Evolutionary conservation across 2,888 invertebrate species (phyloP).

Genomic region (Dasysyrphus tricinctus): DNA sequence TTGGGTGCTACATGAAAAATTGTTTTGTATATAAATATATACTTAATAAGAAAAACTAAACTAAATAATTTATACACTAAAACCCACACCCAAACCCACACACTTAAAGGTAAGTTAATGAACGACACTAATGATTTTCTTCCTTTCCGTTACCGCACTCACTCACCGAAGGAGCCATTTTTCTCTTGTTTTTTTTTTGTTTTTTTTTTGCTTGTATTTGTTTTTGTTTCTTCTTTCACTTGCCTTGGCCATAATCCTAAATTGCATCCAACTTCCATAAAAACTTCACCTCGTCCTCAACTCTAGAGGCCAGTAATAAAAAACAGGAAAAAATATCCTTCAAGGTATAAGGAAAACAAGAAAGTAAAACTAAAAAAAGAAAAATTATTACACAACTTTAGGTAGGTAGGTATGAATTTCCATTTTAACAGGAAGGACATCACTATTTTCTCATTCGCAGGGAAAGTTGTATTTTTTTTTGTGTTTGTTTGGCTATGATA

Average conservation of each 20-base stretch:
- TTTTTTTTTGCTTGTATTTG: neutral
- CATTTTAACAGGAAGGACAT: constrained; percentile 29
- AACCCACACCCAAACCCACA: neutral
- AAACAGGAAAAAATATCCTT: constrained; percentile 4
- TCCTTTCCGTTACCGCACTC: neutral
- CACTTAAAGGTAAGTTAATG: constrained; percentile 55
- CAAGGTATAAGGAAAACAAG: constrained; percentile 1
- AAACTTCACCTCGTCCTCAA: neutral
- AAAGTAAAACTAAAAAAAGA: constrained; percentile 31
- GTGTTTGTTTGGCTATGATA: constrained; percentile 6
- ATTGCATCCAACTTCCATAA: constrained; percentile 33
- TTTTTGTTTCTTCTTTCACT: constrained; percentile 17
- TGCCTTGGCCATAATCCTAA: neutral
- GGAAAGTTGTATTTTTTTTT: constrained; percentile 10
- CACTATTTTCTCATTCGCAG: neutral
- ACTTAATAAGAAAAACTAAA: neutral
- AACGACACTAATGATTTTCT: constrained; percentile 53
- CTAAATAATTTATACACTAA: neutral
- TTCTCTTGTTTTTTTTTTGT: neutral
- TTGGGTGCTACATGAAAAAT: neutral
- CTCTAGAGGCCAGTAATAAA: neutral
- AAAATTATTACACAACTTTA: constrained; percentile 28
- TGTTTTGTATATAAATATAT: neutral
- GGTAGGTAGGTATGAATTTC: neutral
- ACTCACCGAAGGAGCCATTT: neutral